phyloP scores from a whole-genome alignment of 2,113 vertebrate species.

The Lasiurus borealis region DNA sequence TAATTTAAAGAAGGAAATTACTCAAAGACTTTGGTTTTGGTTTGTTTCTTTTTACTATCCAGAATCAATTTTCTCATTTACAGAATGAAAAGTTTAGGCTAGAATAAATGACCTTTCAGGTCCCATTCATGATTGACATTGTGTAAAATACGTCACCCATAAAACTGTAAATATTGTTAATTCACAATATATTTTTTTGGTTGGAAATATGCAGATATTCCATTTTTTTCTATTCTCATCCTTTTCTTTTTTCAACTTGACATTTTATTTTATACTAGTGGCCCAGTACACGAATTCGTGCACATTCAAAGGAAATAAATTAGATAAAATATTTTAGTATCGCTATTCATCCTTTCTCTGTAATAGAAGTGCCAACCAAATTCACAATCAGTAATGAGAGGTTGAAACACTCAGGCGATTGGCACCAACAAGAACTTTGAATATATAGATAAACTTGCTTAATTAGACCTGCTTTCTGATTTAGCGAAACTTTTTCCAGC shows the following conservation, averaged over 20 bases:
- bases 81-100: conserved; percentile 4
- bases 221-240: conserved; percentile 7
- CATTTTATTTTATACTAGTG: background rate
- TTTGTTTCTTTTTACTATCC: background rate
- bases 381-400: too few species aligned
- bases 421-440: too few species aligned
- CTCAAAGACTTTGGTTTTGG: background rate
- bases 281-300: too few species aligned
- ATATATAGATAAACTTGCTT: too few species aligned
- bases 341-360: too few species aligned
- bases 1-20: background rate
- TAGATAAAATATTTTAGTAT: too few species aligned
- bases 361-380: too few species aligned
- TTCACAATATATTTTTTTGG: background rate
- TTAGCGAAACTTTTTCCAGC: too few species aligned
- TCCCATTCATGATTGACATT: background rate
- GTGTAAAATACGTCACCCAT: background rate
- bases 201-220: background rate
- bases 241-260: background rate
- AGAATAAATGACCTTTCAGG: background rate
- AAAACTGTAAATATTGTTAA: background rate
- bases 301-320: too few species aligned
- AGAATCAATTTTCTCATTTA: conserved; percentile 13
- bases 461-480: too few species aligned
- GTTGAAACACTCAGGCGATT: too few species aligned